Base-by-base conservation (phyloP, 2,888 invertebrate genomes). In the Mystacides longicornis region DNA sequence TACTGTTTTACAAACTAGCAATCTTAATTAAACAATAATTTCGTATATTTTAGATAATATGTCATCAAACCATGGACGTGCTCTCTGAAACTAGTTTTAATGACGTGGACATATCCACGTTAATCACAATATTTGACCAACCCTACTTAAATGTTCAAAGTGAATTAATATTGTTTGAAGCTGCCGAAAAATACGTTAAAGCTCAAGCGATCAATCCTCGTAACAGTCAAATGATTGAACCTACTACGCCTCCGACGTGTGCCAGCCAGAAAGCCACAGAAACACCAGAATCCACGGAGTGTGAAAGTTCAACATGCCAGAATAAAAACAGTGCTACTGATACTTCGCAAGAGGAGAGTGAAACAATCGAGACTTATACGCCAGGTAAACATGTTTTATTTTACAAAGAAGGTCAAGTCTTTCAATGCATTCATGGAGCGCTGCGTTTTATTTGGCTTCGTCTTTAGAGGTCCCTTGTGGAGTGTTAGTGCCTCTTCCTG, bases 161-260 rank as follows among this genome's bases (percentile, higher is more conserved):
- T 1, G 92, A 92, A 68, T 67, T 89, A 65, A 87, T 88, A 63
- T 69, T 92, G 37, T 91, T 90, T 68, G 80, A 82, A 59, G 90
- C 89, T 0, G 73, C 87, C 0, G 79, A 82, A n/a, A 77, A 83
- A 64, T 86, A 85, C 73, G 81, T 81, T 5, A 61, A 57, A 19
- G 58, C 59, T 14, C 60, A 62, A 23, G 42, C 49, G 23, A 21
- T n/a, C 16, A 19, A 11, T 27, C n/a, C 46, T n/a, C 45, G 19
- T 14, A 21, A 14, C 37, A 7, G 5, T 19, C 23, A 9, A 11
- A 23, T 7, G 9, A 18, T 16, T 21, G n/a, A 21, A 7, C 14
- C 23, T n/a, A 23, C 43, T 18, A 23, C 23, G 20, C 9, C n/a
- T 3, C 42, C 45, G 3, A 23, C 48, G 9, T 16, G 11, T n/a